Evolutionary conservation across 2,113 vertebrate genomes (phyloP), one percentile per base, ranked within the genome.

Genomic region (Desmodus rotundus): DNA sequence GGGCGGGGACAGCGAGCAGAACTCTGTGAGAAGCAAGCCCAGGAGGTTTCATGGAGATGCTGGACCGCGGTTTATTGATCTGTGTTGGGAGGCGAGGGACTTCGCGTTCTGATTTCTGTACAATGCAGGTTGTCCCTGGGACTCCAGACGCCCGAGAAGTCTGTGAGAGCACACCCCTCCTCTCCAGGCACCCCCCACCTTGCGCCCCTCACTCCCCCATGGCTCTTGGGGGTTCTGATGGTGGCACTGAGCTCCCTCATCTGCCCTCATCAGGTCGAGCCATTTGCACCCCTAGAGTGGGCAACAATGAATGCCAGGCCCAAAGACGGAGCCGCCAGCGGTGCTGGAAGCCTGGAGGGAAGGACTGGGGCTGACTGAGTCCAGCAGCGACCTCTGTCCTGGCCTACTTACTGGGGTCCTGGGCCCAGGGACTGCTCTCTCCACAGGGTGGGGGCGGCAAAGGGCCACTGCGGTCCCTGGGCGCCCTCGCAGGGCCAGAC

Each of bases 61-160:
- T 5, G 11, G 17, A 31, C 5, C 20, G 15, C 33, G 22, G 17
- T 0, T 73, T 3, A 7, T 6, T 19, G 28, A 6, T 38, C 11
- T 0, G 45, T 43, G 43, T 19, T 0, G 0, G 26, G 50, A 41
- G 81, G 2, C 0, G 0, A 17, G 3, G 65, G 33, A 4, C 61
- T 63, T 63, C 5, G 28, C 11, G 19, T 45, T 61, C 16, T 16
- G 5, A 9, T 72, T 63, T 72, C 63, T 33, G 26, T 12, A 7
- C 0, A 6, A 19, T 13, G 43, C n/a, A 4, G 11, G 13, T 17
- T 15, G 19, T 61, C 54, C 52, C 47, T 3, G 1, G 10, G 22
- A 20, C 24, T 52, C 61, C 31, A 31, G 56, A 3, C 28, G 33
- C 45, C 87, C 20, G 4, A 85, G 20, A 41, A 15, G 28, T 28